phyloP scores from a whole-genome alignment of 2,797 vertebrate species.

The Pagetopsis macropterus region DNA sequence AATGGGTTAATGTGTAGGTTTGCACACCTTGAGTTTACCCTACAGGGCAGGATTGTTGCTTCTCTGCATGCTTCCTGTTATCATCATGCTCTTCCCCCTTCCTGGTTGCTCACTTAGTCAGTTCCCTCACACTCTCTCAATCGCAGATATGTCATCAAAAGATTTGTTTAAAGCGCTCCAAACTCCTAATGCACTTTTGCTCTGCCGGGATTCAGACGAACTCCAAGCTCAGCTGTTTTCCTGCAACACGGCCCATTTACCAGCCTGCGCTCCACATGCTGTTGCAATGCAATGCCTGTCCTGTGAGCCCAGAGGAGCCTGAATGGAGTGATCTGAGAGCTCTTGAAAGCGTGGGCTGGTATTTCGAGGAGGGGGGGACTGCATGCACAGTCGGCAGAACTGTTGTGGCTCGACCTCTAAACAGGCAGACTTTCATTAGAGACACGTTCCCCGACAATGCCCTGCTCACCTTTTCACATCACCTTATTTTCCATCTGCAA shows the following conservation, averaged over 20 bases:
- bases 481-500: too few relatives aligned
- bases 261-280: slow-evolving; percentile 39
- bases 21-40: background rate
- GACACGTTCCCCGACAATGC: slow-evolving; percentile 14
- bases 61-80: background rate
- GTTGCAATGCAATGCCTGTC: slow-evolving; percentile 38
- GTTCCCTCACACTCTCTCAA: background rate
- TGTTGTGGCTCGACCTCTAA: slow-evolving; percentile 33
- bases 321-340: slow-evolving; percentile 46
- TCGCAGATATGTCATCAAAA: slow-evolving; percentile 24
- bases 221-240: slow-evolving; percentile 55
- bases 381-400: slow-evolving; percentile 38
- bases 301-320: slow-evolving; percentile 35
- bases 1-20: background rate
- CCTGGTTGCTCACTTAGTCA: background rate
- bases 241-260: slow-evolving; percentile 57
- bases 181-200: slow-evolving; percentile 31
- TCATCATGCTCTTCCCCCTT: background rate
- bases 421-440: slow-evolving; percentile 46
- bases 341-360: slow-evolving; percentile 47
- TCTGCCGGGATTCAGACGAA: slow-evolving; percentile 40
- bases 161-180: slow-evolving; percentile 1
- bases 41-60: background rate
- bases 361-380: slow-evolving; percentile 18
- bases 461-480: slow-evolving; percentile 40